These are phyloP conservation scores for Alsophila aescularia DNA, from an alignment of 2,888 invertebrate genomes.

Conservation along the genomic window DNA sequence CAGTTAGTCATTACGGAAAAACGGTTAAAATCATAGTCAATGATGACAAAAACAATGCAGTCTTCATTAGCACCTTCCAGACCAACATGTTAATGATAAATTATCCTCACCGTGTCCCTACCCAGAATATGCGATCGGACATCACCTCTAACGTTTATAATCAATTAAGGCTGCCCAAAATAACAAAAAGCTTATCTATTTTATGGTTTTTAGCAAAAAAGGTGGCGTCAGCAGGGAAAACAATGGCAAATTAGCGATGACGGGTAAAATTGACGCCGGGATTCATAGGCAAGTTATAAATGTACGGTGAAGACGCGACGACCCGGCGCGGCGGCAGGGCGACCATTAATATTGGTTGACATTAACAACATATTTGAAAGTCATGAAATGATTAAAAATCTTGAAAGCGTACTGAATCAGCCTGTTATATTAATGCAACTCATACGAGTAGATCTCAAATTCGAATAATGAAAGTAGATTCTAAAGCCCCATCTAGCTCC, in stretches of 20 bases:
- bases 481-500: too few species aligned
- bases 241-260: slow-evolving; percentile 83
- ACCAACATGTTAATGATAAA: slow-evolving; percentile 56
- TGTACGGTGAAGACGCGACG: slow-evolving; percentile 54
- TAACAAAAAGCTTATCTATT: slow-evolving; percentile 75
- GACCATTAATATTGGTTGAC: slow-evolving; percentile 36
- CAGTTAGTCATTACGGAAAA: too few species aligned
- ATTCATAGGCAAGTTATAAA: slow-evolving; percentile 62
- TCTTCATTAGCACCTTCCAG: slow-evolving; percentile 38
- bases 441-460: too few species aligned
- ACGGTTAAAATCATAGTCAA: not conserved
- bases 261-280: slow-evolving; percentile 79
- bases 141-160: slow-evolving; percentile 65
- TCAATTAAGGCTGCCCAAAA: slow-evolving; percentile 71
- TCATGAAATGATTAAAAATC: too few species aligned
- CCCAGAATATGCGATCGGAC: slow-evolving; percentile 45
- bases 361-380: slow-evolving; percentile 39
- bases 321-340: slow-evolving; percentile 36
- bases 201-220: slow-evolving; percentile 81
- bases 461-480: too few species aligned
- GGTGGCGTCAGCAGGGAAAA: slow-evolving; percentile 79
- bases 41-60: slow-evolving; percentile 29
- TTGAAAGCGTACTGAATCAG: too few species aligned
- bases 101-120: slow-evolving; percentile 41
- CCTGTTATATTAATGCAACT: too few species aligned